Evolutionary conservation across 2,113 vertebrate species (phyloP).

Genomic region (Willisornis vidua): DNA sequence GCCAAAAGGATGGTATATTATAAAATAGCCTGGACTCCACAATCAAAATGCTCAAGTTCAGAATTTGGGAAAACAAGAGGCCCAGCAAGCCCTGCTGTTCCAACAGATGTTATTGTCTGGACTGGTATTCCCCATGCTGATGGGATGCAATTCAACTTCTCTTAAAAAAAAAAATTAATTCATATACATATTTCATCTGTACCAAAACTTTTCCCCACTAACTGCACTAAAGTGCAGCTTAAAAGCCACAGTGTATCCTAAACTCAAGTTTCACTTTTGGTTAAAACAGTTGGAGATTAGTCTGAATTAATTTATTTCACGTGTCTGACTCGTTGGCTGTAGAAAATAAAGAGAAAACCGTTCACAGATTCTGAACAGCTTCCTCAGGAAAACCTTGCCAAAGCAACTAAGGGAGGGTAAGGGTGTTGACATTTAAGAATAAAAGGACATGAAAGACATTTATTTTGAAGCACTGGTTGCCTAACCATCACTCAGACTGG

Average conservation of each 20-base stretch:
- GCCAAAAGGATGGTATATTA: background rate
- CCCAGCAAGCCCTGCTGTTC: background rate
- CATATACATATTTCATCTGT: background rate
- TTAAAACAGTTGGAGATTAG: background rate
- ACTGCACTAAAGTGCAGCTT: background rate
- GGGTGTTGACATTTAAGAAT: background rate
- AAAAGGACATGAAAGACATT: background rate
- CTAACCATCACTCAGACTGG: background rate
- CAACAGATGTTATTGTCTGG: background rate
- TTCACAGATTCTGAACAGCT: background rate
- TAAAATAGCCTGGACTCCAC: background rate
- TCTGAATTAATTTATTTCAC: background rate
- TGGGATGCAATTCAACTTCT: background rate
- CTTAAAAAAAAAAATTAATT: background rate
- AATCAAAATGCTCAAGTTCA: background rate
- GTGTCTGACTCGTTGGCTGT: rapidly evolving
- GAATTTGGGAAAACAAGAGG: background rate
- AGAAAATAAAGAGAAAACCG: background rate
- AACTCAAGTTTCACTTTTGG: background rate
- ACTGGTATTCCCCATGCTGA: background rate
- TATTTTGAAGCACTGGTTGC: background rate
- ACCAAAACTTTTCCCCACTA: background rate
- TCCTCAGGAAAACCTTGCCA: background rate
- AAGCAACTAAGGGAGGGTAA: background rate
- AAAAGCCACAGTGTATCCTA: background rate